Percentiles rank a stretch among this genome's conserved stretches.
phyloP scores from a whole-genome alignment of 1,140 invertebrate species.

The Piezodorus guildinii region DNA sequence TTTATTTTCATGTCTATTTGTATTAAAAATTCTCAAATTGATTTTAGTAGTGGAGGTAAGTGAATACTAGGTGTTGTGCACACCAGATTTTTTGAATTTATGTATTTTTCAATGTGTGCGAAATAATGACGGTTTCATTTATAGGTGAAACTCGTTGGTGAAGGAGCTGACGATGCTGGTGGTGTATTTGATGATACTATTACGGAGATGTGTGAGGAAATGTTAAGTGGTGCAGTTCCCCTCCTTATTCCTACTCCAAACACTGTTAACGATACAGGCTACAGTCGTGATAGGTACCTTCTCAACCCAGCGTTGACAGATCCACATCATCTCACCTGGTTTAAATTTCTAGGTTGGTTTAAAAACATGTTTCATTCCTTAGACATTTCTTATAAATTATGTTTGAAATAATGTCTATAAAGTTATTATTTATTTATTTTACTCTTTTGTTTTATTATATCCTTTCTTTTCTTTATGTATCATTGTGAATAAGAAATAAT shows the following conservation, averaged over 20 bases:
- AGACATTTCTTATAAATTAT: too few relatives aligned
- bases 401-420: too few relatives aligned
- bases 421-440: too few relatives aligned
- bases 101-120: too few relatives aligned
- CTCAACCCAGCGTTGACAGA: slow-evolving; percentile 48
- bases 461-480: too few relatives aligned
- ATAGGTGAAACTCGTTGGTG: slow-evolving; percentile 45
- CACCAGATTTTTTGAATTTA: too few relatives aligned
- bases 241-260: slow-evolving; percentile 46
- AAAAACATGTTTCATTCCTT: neutral
- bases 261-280: slow-evolving; percentile 44
- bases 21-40: too few relatives aligned
- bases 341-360: slow-evolving; percentile 42
- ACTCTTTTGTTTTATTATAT: too few relatives aligned
- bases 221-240: slow-evolving; percentile 39
- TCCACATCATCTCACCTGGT: slow-evolving; percentile 42
- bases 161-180: slow-evolving; percentile 57
- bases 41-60: too few relatives aligned
- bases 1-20: too few relatives aligned
- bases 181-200: slow-evolving; percentile 62
- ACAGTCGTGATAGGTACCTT: slow-evolving; percentile 49
- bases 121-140: neutral
- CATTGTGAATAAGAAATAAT: too few relatives aligned
- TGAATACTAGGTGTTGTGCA: too few relatives aligned
- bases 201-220: slow-evolving; percentile 54